Base-by-base conservation (phyloP, 2,888 invertebrate species). In the Cremastobaeus sp. region DNA sequence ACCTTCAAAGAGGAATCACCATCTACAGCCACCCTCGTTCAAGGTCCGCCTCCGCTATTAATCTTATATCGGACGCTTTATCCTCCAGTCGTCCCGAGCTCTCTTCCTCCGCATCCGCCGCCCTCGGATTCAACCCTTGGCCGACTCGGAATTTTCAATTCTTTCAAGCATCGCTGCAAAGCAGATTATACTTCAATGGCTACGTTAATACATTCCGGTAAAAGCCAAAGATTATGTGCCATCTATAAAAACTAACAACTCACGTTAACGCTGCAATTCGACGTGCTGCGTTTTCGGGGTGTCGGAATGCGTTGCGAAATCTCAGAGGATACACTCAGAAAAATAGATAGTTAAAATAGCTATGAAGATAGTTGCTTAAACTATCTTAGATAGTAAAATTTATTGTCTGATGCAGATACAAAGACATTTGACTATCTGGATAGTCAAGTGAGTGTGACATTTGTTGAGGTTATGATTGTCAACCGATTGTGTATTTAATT, bases 41-140 rank as follows among this genome's bases (percentile, higher is more conserved):
- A 82, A 79, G 78, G 77, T 60, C 79, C 79, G 81, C 82, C 80
- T 84, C 81, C 78, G 82, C 87, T 86, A 87, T 88, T 87, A 88
- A 88, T 88, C 87, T 87, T 87, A 85, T 86, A 87, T 87, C 86
- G 86, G 83, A 81, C 86, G 85, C 81, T 87, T 87, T 87, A 87
- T 86, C 85, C 86, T 64, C 59, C 69, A 70, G 74, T 47, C 65
- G 64, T 41, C 59, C 59, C 69, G 52, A 62, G 15, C 20, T 14
- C 43, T 41, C 34, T 45, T 34, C 64, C 39, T 47, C 65, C 47
- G 39, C 65, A 37, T 48, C 62, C 66, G 28, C 71, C 74, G 59
- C 72, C 73, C 64, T 55, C 77, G 68, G 71, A 59, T 60, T 77
- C 83, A 82, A 84, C 80, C 80, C 82, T 81, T 79, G 77, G 78